Conservation (phyloP, 2,888 invertebrate genomes). For the Lithophane ornitopus region DNA sequence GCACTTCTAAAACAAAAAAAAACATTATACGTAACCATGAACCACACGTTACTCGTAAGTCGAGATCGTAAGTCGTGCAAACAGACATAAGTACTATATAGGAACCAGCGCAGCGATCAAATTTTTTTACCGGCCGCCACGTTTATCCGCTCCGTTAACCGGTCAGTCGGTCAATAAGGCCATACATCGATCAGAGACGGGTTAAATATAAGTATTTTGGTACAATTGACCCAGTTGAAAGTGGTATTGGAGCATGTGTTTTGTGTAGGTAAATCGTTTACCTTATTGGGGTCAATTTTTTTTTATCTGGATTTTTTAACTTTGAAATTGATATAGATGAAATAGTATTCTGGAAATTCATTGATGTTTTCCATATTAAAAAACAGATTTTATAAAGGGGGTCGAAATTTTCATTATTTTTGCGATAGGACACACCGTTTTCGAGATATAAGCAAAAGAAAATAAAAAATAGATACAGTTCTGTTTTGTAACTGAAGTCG, state of each 20-base stretch:
- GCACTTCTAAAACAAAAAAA: background rate
- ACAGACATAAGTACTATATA: conserved; percentile 19
- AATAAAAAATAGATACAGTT: too few relatives aligned
- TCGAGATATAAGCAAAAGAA: too few relatives aligned
- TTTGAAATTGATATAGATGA: background rate
- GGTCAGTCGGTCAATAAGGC: conserved; percentile 67
- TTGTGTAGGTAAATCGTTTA: conserved; percentile 19
- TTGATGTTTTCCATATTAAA: background rate
- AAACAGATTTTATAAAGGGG: too few relatives aligned
- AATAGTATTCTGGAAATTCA: background rate
- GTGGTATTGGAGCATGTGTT: conserved; percentile 9
- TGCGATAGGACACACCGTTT: too few relatives aligned
- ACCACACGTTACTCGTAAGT: background rate
- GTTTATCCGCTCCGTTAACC: conserved; percentile 47
- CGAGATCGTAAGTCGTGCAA: conserved; percentile 34
- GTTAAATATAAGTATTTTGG: conserved; percentile 63
- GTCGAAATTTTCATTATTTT: too few relatives aligned
- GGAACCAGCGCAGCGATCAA: conserved; percentile 41
- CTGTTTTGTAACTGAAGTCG: too few relatives aligned
- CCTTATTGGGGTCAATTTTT: conserved; percentile 44
- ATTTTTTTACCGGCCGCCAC: conserved; percentile 57
- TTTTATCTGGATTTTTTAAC: background rate
- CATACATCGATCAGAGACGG: conserved; percentile 47
- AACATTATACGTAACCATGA: background rate
- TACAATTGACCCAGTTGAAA: conserved; percentile 56